A percentile compares a stretch with the other conserved stretches of the same genome.
These are phyloP conservation scores for Centroberyx gerrardi DNA, from an alignment of 2,797 vertebrate genomes.

Conservation along the genomic window DNA sequence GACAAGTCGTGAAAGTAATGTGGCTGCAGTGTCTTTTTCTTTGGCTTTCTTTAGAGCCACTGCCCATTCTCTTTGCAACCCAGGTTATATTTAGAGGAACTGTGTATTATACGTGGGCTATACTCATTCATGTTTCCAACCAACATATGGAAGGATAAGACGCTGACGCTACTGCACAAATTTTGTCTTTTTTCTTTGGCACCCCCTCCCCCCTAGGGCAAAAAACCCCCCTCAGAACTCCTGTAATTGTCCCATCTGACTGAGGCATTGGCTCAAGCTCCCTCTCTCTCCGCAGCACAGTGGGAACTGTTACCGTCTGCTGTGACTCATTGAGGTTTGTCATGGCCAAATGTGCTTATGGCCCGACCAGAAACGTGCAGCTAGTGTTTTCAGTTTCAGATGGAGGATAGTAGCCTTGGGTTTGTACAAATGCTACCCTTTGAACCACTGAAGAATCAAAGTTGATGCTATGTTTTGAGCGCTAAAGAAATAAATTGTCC, in stretches of 20 bases:
- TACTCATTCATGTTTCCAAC: slow-evolving; percentile 27
- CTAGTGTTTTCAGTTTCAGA: slow-evolving; percentile 40
- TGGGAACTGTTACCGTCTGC: slow-evolving; percentile 75
- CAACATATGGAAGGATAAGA: slow-evolving; percentile 25
- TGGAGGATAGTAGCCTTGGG: slow-evolving; percentile 7
- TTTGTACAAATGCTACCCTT: slow-evolving; percentile 6
- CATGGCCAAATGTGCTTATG: slow-evolving; percentile 66
- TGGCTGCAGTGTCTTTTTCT: slow-evolving; percentile 9
- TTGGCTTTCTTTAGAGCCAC: not conserved
- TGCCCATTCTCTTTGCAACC: not conserved
- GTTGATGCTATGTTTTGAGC: not conserved
- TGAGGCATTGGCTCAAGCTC: slow-evolving; percentile 58
- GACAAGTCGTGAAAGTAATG: not conserved
- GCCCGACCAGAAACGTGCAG: slow-evolving; percentile 54
- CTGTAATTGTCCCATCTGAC: slow-evolving; percentile 67
- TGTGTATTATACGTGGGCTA: slow-evolving; percentile 28
- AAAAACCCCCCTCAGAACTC: not conserved
- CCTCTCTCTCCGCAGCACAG: slow-evolving; percentile 58
- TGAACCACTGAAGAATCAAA: not conserved
- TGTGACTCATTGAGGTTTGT: slow-evolving; percentile 74
- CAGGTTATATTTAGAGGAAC: slow-evolving; percentile 32
- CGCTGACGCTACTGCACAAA: slow-evolving; percentile 49
- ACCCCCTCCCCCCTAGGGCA: not conserved
- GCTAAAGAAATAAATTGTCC: not conserved
- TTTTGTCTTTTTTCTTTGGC: slow-evolving; percentile 59